Conservation (phyloP, 2,797 vertebrate genomes). For the Meda fulgida region DNA sequence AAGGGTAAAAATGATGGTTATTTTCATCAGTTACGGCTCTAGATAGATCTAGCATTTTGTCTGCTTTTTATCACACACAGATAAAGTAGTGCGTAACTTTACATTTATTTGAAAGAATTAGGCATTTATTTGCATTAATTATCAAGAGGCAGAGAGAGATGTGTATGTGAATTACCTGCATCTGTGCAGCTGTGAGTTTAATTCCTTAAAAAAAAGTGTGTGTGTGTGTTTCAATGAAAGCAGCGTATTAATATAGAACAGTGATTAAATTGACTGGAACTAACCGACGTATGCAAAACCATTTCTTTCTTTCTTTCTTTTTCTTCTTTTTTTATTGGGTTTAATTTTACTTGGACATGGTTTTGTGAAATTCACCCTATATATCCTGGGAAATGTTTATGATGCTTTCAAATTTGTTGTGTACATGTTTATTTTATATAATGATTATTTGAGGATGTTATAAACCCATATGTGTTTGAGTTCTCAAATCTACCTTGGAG, state of each 20-base stretch:
- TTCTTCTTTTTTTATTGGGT: slow-evolving; percentile 52
- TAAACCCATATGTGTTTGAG: slow-evolving; percentile 68
- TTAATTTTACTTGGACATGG: slow-evolving; percentile 51
- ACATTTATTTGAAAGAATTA: not conserved
- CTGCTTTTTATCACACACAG: not conserved
- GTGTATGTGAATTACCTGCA: too few relatives aligned
- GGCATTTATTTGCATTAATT: not conserved
- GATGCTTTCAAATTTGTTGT: slow-evolving; percentile 24
- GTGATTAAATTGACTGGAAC: not conserved
- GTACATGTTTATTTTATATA: slow-evolving; percentile 64
- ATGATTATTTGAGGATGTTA: slow-evolving; percentile 60
- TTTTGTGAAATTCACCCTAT: not conserved
- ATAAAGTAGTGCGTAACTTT: not conserved
- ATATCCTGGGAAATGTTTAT: not conserved
- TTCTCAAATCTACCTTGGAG: slow-evolving; percentile 74
- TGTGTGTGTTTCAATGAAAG: not conserved
- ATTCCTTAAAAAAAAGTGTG: not conserved
- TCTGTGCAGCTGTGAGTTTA: not conserved
- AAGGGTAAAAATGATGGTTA: not conserved
- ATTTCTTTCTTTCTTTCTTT: not conserved
- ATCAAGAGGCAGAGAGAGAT: too few relatives aligned
- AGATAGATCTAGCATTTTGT: not conserved
- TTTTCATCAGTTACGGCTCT: not conserved
- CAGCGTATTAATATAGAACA: not conserved
- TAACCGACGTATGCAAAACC: not conserved